A percentile compares a stretch with the other conserved stretches of the same genome.
These are phyloP conservation scores for Zoanthus sociatus DNA, from an alignment of 92 coral and sea anemone genomes.

Conservation along the genomic window DNA sequence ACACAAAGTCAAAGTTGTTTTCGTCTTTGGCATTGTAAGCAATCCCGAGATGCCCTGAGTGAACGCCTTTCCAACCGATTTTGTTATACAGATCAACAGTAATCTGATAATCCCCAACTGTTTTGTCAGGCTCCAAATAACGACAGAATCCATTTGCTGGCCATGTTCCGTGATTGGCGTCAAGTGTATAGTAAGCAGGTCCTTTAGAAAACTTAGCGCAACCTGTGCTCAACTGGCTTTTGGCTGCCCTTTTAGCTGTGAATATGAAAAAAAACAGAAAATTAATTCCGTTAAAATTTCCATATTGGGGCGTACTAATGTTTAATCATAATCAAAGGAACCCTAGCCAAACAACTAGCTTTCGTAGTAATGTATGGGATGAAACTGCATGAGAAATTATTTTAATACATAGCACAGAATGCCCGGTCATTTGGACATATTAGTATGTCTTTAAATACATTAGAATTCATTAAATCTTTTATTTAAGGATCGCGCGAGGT, in stretches of 20 bases:
- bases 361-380: too few species aligned
- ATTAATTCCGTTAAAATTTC: not conserved
- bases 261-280: not conserved
- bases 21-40: slow-evolving; percentile 64
- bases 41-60: slow-evolving; percentile 65
- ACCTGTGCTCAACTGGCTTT: not conserved
- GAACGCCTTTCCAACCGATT: slow-evolving; percentile 61
- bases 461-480: too few species aligned
- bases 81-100: slow-evolving; percentile 60
- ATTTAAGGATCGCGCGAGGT: too few species aligned
- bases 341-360: too few species aligned
- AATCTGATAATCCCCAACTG: slow-evolving; percentile 33
- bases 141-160: slow-evolving; percentile 70
- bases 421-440: too few species aligned
- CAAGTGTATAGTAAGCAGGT: slow-evolving; percentile 58
- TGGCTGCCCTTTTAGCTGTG: not conserved
- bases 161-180: slow-evolving; percentile 72
- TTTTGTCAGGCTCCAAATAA: slow-evolving; percentile 3
- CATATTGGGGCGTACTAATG: too few species aligned
- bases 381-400: too few species aligned
- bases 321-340: too few species aligned
- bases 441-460: too few species aligned
- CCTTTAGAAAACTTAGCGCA: slow-evolving; percentile 32
- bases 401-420: too few species aligned
- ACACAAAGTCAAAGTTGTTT: slow-evolving; percentile 73